Evolutionary conservation across 1,140 invertebrate species (phyloP), one percentile per base, ranked within the genome.

Genomic region (Caenorhabditis brenneri): DNA sequence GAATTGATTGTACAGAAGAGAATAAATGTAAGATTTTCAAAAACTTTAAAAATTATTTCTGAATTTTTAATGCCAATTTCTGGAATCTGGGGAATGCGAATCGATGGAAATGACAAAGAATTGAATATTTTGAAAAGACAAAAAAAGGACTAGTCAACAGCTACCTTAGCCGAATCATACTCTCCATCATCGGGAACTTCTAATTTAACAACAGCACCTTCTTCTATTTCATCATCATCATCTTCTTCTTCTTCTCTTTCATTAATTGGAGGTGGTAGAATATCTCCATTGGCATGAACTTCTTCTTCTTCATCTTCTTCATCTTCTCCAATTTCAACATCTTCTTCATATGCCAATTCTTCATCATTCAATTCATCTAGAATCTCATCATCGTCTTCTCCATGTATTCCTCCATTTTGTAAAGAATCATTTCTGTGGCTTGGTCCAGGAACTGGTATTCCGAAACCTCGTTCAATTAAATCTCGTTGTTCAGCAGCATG

Each of bases 251-350:
- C n/a, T n/a, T n/a, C n/a, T n/a, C n/a, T n/a, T n/a, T 36, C 31
- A 36, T 29, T 9, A 10, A 42, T 74, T 31, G 48, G 48, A 15
- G 46, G 2, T 9, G 48, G 46, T 12, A 53, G 78, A 1, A n/a
- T 33, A 22, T 51, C 78, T 19, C 46, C 78, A n/a, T 51, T 31
- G 0, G 78, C 78, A 24, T 31, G 46, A 36, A 24, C 33, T 51
- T 80, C 78, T 2, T 80, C 78, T n/a, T 80, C 78, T 10, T 80
- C 78, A 22, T 80, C 78, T 22, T 53, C 39, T 24, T 74, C 65
- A 6, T 46, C 49, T n/a, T 80, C 78, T 22, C 49, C 65, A 27
- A 74, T 80, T 22, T 80, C 78, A 1, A 51, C 78, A 9, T 80
- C 78, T 80, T 80, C 78, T 51, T 80, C 78, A 24, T 80, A 49